Evolutionary conservation across 2,888 invertebrate genomes (phyloP), one percentile per base, ranked within the genome.

Genomic region (Heliconius erato): DNA sequence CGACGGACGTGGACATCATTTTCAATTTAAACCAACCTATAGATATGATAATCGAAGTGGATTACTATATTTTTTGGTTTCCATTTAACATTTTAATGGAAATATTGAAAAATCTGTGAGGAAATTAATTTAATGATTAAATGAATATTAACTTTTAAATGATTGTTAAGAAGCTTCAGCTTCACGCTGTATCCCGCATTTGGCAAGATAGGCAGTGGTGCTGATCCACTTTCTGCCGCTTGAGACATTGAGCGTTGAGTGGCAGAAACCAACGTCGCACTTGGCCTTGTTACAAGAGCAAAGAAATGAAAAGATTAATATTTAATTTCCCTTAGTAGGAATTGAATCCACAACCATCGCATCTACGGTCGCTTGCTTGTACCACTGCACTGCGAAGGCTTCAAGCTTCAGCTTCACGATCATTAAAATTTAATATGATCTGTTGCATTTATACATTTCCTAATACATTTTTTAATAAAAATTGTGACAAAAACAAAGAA

Each of bases 41-140:
- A 88, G 89, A 89, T 89, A 89, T 89, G 88, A 89, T 91, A 92
- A 94, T 93, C 91, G 91, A 91, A 93, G 93, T 91, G 91, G 91
- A 93, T 93, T 91, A 91, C 90, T 28, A 3, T 67, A 86, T 89
- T 86, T 88, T 90, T 89, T 87, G 87, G 87, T 89, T 87, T 86
- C 87, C 82, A 86, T 87, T 88, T 88, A 91, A 90, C 88, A 49
- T 7, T 26, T 9, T 49, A 71, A 71, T n/a, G 16, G 1, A 35
- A n/a, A 40, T 35, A 40, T 35, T 9, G 69, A 35, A 23, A 35
- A 69, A 35, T n/a, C 26, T 26, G 14, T 35, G 11, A 35, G 35
- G 35, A 19, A 1, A 69, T 35, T 69, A 23, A 23, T 19, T 35
- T 32, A 7, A 68, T 68, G 6, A 23, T 5, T 40, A 2, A 67